phyloP scores from a whole-genome alignment of 2,888 invertebrate species.

The Lepidonotus clava region DNA sequence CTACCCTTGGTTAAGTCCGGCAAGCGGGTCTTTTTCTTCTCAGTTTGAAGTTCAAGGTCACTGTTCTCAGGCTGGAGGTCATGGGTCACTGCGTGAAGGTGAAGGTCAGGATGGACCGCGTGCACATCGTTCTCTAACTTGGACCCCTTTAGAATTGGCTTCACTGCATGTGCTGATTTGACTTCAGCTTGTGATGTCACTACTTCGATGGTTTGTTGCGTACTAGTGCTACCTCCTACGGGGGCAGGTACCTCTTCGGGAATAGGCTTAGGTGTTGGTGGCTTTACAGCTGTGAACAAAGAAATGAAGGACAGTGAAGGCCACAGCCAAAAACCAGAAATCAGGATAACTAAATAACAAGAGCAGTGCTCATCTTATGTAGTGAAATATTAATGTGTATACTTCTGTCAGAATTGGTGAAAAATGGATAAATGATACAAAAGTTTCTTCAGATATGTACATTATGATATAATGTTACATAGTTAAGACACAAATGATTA shows the following conservation, averaged over 20 bases:
- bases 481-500: too few species aligned
- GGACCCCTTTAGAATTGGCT: not conserved
- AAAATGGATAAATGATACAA: too few species aligned
- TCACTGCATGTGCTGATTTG: not conserved
- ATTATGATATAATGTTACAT: too few species aligned
- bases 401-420: too few species aligned
- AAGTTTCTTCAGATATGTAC: too few species aligned
- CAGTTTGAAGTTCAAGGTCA: not conserved
- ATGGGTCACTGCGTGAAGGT: not conserved
- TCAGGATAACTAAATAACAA: too few species aligned
- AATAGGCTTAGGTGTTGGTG: conserved; percentile 11
- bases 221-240: conserved; percentile 35
- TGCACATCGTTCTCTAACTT: not conserved
- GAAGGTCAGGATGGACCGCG: not conserved
- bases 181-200: conserved; percentile 26
- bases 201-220: conserved; percentile 2
- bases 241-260: not conserved
- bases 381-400: too few species aligned
- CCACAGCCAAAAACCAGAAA: conserved; percentile 8
- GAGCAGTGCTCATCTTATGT: too few species aligned
- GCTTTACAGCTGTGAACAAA: conserved; percentile 35
- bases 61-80: not conserved
- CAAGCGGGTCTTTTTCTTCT: not conserved
- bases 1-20: conserved; percentile 51
- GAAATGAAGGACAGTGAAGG: conserved; percentile 23